These are phyloP conservation scores for Brachionichthys hirsutus DNA, from an alignment of 2,113 vertebrate genomes.

Conservation along the genomic window DNA sequence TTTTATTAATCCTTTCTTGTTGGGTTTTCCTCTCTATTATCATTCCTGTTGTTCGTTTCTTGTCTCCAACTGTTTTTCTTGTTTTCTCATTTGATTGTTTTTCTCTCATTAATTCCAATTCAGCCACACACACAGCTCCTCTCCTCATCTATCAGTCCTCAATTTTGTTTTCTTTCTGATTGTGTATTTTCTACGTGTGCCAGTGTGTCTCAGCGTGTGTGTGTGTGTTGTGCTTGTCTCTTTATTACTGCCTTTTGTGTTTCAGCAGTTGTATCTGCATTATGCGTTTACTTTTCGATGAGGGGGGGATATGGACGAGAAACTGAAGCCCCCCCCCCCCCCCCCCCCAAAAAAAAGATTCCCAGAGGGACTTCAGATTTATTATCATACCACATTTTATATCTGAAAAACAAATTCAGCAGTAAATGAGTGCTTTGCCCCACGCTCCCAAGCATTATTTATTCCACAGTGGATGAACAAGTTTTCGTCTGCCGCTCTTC, in stretches of 20 bases:
- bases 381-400: conserved; percentile 34
- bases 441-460: conserved; percentile 40
- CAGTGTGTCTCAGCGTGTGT: conserved; percentile 5
- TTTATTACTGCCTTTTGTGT: conserved; percentile 33
- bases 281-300: conserved; percentile 44
- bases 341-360: conserved; percentile 9
- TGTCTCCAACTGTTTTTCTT: conserved; percentile 48
- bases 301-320: conserved; percentile 8
- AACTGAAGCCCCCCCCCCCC: conserved; percentile 21
- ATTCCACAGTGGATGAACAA: conserved; percentile 15
- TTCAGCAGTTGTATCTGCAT: conserved; percentile 39
- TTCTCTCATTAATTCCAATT: conserved; percentile 64
- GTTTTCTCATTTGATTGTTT: conserved; percentile 49
- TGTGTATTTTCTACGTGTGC: conserved; percentile 5
- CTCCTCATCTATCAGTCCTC: conserved; percentile 59
- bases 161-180: not conserved
- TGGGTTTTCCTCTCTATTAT: conserved; percentile 41
- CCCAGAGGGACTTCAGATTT: conserved; percentile 20
- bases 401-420: conserved; percentile 37
- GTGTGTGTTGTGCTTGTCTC: not conserved
- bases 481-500: conserved; percentile 16
- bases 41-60: conserved; percentile 31
- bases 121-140: conserved; percentile 56
- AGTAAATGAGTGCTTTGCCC: conserved; percentile 25
- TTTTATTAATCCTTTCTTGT: conserved; percentile 28